Evolutionary conservation across 2,888 invertebrate species (phyloP), one percentile per base, ranked within the genome.

Genomic region (Heliconius charithonia): DNA sequence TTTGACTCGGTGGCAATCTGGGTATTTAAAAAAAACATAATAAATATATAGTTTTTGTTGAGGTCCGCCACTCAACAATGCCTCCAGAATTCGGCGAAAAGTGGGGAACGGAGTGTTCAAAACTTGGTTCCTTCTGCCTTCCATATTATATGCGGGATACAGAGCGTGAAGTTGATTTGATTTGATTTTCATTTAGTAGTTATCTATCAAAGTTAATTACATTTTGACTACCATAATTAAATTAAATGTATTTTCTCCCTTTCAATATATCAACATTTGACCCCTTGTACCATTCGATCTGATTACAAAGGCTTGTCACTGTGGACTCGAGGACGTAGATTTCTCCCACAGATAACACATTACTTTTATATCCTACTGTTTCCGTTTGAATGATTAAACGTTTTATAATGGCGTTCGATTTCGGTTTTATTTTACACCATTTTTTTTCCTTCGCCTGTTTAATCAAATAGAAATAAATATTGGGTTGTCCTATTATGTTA

Each of bases 361-460:
- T 63, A 27, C 63, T 74, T 62, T 74, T 65, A 74, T 27, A 27
- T 62, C 41, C 74, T 62, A 56, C 75, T 75, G 75, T 75, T 75
- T 75, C 75, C 75, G 66, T 75, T 75, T 66, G 1, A 27, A 75
- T 66, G 51, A 29, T 62, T 66, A 66, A 75, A 25, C 56, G 22
- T 51, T 32, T 41, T 66, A 29, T 27, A 29, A 22, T 65, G 51
- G 16, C n/a, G 22, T 75, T 75, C 29, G 65, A 56, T 22, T 65
- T 66, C 9, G 9, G 2, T 59, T 62, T 59, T 73, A 51, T 29
- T 51, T 45, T 19, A 51, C 51, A 67, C 66, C 59, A n/a, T 10
- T 9, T 59, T n/a, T n/a, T n/a, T 59, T 10, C 9, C n/a, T n/a
- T 59, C 1, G 59, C 59, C 59, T 59, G n/a, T 4, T 59, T 59